Evolutionary conservation across 2,888 invertebrate genomes (phyloP).

Genomic region (Oconnorella tubifera): DNA sequence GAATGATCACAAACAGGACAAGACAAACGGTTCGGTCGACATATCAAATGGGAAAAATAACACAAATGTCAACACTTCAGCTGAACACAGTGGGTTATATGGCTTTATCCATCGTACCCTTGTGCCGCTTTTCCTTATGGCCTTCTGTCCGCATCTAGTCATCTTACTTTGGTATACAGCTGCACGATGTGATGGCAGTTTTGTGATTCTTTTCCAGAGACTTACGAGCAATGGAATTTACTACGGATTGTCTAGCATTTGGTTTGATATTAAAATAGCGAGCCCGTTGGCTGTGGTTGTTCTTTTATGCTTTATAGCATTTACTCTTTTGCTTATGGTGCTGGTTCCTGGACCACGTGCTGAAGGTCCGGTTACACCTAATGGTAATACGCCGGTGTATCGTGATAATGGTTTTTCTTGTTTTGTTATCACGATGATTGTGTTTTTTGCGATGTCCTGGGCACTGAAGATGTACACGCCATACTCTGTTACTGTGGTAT

Average conservation of each 20-base stretch:
- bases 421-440: constrained; percentile 56
- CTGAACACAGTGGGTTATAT: background rate
- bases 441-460: constrained; percentile 48
- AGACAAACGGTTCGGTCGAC: no score
- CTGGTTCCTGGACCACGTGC: constrained; percentile 56
- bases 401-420: constrained; percentile 60
- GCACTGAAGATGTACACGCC: constrained; percentile 31
- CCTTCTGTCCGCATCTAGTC: constrained; percentile 32
- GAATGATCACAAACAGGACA: no score
- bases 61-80: no score
- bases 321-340: constrained; percentile 57
- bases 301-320: constrained; percentile 47
- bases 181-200: constrained; percentile 34
- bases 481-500: constrained; percentile 53
- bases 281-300: constrained; percentile 40
- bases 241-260: constrained; percentile 41
- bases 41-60: no score
- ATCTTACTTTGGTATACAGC: constrained; percentile 38
- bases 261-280: constrained; percentile 42
- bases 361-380: constrained; percentile 58
- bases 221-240: constrained; percentile 33
- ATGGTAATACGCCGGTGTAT: constrained; percentile 58
- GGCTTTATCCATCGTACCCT: constrained; percentile 15
- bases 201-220: constrained; percentile 17
- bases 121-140: constrained; percentile 35